A percentile compares a stretch with the other conserved stretches of the same genome.
phyloP scores from a whole-genome alignment of 2,888 invertebrate species.

The Mythimna ferrago region DNA sequence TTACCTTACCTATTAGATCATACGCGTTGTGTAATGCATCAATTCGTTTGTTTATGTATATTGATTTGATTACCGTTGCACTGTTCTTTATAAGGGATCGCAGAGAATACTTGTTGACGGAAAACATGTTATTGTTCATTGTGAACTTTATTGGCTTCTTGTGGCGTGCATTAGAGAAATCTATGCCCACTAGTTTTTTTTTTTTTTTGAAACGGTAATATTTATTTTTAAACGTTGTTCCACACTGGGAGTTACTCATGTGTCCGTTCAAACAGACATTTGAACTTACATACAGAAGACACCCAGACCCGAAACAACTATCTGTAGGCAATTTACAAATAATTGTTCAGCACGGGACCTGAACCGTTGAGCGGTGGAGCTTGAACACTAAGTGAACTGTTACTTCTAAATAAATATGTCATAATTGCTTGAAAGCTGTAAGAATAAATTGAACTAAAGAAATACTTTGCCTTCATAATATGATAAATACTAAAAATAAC shows the following conservation, averaged over 20 bases:
- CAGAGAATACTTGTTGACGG: constrained; percentile 18
- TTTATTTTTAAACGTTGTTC: not conserved
- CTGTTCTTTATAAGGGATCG: constrained; percentile 19
- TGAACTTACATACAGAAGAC: no score
- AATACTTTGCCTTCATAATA: not conserved
- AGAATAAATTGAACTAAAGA: not conserved
- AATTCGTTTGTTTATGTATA: constrained; percentile 45
- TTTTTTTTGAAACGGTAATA: not conserved
- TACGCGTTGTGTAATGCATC: constrained; percentile 29
- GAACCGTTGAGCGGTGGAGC: no score
- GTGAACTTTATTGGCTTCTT: constrained; percentile 1
- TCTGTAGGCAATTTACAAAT: no score
- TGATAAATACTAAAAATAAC: not conserved
- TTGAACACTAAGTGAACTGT: no score
- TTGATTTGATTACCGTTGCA: constrained; percentile 24
- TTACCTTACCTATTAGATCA: constrained; percentile 44
- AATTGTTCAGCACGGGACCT: no score
- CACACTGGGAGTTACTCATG: no score
- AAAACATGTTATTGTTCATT: constrained; percentile 35
- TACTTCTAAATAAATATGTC: no score
- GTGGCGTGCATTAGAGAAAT: not conserved
- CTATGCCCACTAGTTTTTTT: constrained; percentile 4
- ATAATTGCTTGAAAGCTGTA: not conserved
- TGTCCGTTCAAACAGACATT: no score
- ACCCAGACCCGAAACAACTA: no score